Evolutionary conservation across 2,113 vertebrate species (phyloP), one percentile per base, ranked within the genome.

Genomic region (Peromyscus maniculatus): DNA sequence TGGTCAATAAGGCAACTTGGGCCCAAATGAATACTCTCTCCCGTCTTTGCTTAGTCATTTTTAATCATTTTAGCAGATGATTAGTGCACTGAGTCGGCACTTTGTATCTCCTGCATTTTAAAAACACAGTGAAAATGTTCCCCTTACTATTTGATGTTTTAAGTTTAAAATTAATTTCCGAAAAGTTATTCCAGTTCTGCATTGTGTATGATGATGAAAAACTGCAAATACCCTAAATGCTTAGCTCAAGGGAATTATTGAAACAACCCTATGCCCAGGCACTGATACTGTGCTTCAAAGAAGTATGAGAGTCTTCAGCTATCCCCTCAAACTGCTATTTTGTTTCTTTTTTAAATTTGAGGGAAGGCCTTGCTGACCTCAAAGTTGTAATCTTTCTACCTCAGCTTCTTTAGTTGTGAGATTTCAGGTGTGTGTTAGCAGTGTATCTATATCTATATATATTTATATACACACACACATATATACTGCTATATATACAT

Each of bases 21-120:
- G 62, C 87, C 11, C 87, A 84, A 97, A 93, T 4, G 17, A 86
- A 91, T 26, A 49, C 36, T 75, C 49, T 95, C 84, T 94, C 90
- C 31, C 8, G 55, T 64, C 49, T 67, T 84, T 28, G 84, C 69
- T 87, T 93, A 97, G 95, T 95, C 95, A 95, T 77, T 87, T 88
- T 64, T 88, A 87, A 91, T 91, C 69, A 77, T 90, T 93, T 84
- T 93, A 88, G 75, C 89, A 88, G 84, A 77, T 16, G 0, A 4
- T 43, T 43, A 79, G 57, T 72, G 39, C 3, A 66, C 93, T 79
- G 87, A 24, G 86, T 66, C 89, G 5, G 24, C 15, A 75, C 36
- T 78, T 90, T 74, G 31, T 71, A 80, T 78, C 57, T 4, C 16
- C 13, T 59, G 15, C 39, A 28, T 95, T 94, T 93, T 88, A 46